Evolutionary conservation across 92 coral and sea anemone species (phyloP), one percentile per base, ranked within the genome.

Genomic region (Bergia puertoricense): DNA sequence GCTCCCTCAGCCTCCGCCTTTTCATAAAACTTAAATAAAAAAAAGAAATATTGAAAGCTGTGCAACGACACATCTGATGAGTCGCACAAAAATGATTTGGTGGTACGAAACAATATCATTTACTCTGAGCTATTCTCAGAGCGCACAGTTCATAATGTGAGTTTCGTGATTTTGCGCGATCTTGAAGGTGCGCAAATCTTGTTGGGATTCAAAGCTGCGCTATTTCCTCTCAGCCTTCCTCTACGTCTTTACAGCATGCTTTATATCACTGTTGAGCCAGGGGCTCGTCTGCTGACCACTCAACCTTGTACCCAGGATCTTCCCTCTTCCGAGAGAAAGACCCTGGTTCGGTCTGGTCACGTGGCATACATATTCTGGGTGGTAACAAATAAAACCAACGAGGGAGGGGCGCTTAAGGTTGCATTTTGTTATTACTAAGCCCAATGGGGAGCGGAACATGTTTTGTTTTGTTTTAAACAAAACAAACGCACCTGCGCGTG

Each of bases 181-280:
- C 23, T 68, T 68, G 37, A 68, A 68, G 23, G 74, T 37, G 18
- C 18, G 74, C 30, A 68, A 7, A 7, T 68, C 74, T 68, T 1
- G 6, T 68, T 68, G 74, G 74, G 74, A 18, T 68, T 68, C 37
- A 4, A 41, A n/a, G 23, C 37, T 71, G 76, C 38, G 40, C 76
- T 11, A 71, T 71, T 71, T 71, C 40, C 41, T 71, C 37, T n/a
- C 76, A 20, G 41, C 76, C 41, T 71, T 71, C 76, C 39, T 71
- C 37, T 41, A n/a, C 39, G n/a, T 23, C 76, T 71, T 71, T 38
- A 71, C 37, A 71, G 40, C 76, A 71, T 23, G 8, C 76, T 71
- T 71, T 23, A 41, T 71, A 41, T 71, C 41, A 71, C 76, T 71
- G 76, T 41, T 71, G 76, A 71, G 37, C 76, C 76, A 71, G 23